Evolutionary conservation across 2,797 vertebrate genomes (phyloP).

Genomic region (Enoplosus armatus): DNA sequence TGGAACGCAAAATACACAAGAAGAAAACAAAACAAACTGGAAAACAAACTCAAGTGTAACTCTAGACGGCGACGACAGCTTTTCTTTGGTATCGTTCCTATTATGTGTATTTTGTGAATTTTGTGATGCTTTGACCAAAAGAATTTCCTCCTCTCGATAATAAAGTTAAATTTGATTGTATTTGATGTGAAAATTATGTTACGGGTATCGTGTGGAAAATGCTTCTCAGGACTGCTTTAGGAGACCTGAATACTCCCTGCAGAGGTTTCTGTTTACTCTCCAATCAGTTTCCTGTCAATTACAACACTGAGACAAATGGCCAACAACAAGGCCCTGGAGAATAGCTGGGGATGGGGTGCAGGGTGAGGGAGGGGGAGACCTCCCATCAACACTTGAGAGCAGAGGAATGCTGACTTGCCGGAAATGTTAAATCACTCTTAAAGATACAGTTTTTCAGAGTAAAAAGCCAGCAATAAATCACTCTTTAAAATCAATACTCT

Average conservation of each 20-base stretch:
- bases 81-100: not conserved
- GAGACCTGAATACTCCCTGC: conserved; percentile 13
- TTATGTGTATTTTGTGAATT: not conserved
- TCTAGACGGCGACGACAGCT: not conserved
- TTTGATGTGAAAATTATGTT: conserved; percentile 25
- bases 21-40: not conserved
- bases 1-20: not conserved
- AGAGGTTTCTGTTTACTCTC: conserved; percentile 42
- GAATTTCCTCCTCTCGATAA: conserved; percentile 9
- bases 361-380: not conserved
- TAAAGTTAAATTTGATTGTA: conserved; percentile 25
- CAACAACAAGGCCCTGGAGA: conserved; percentile 40
- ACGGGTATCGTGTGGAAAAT: conserved; percentile 26
- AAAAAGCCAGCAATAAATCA: conserved; percentile 25
- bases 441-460: conserved; percentile 20
- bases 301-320: conserved; percentile 36
- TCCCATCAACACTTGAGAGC: conserved; percentile 15
- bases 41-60: no score
- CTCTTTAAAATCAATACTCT: conserved; percentile 27
- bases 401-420: conserved; percentile 41
- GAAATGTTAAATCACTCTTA: conserved; percentile 30
- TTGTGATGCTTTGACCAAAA: conserved; percentile 5
- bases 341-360: not conserved
- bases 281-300: conserved; percentile 36
- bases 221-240: not conserved